Evolutionary conservation across 2,888 invertebrate species (phyloP).

Genomic region (Limnephilus marmoratus): DNA sequence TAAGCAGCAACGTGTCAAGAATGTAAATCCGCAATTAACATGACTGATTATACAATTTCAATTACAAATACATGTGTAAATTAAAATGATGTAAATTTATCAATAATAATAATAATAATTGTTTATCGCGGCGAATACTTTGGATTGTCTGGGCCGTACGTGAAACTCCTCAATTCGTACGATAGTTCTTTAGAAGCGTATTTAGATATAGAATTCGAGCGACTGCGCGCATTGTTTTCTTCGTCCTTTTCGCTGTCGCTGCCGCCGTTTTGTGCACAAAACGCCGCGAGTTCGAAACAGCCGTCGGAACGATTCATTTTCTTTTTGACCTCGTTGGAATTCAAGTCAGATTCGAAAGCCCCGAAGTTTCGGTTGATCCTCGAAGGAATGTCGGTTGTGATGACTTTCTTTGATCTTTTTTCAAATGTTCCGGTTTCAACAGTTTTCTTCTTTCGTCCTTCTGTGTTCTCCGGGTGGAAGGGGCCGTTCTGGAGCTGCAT

Average conservation of each 20-base stretch:
- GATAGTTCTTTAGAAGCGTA: constrained; percentile 77
- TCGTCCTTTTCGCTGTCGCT: not conserved
- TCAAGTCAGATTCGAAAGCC: constrained; percentile 69
- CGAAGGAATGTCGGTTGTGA: constrained; percentile 4
- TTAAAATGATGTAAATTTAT: not conserved
- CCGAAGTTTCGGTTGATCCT: constrained; percentile 72
- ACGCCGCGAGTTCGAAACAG: constrained; percentile 58
- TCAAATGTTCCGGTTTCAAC: constrained; percentile 64
- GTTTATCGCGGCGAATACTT: constrained; percentile 83
- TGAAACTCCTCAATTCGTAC: constrained; percentile 91
- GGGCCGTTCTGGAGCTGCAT: constrained; percentile 12
- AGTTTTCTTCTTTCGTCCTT: constrained; percentile 53
- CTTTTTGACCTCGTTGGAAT: constrained; percentile 68
- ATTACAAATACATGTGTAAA: constrained; percentile 31
- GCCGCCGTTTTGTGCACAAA: constrained; percentile 57
- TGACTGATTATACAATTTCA: not conserved
- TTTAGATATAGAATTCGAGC: constrained; percentile 21
- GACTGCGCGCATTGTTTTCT: constrained; percentile 20
- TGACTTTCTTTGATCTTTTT: constrained; percentile 59
- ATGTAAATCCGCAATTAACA: not conserved
- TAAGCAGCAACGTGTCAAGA: not conserved
- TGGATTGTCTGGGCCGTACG: constrained; percentile 91
- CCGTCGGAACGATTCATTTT: constrained; percentile 60
- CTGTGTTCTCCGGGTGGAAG: not conserved
- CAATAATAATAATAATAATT: constrained; percentile 11